phyloP scores from a whole-genome alignment of 2,888 invertebrate species.

The Agriopis aurantiaria region DNA sequence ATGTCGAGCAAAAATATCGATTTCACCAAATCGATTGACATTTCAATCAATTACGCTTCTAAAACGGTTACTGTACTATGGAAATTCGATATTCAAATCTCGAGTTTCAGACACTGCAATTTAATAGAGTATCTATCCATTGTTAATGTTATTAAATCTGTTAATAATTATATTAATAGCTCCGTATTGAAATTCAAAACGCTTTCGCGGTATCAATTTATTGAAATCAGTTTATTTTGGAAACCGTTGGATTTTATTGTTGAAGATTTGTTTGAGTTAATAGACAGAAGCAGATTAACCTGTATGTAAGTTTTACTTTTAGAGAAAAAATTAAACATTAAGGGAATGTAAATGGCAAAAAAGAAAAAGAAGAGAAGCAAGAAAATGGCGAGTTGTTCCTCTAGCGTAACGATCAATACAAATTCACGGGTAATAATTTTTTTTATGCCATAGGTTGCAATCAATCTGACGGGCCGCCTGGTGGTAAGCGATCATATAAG shows the following conservation, averaged over 20 bases:
- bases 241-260: slow-evolving; percentile 12
- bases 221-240: not conserved
- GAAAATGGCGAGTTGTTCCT: too few species aligned
- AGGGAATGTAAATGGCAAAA: too few species aligned
- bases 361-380: too few species aligned
- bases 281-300: not conserved
- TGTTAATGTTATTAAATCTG: slow-evolving; percentile 8
- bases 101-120: slow-evolving; percentile 18
- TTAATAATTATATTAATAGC: slow-evolving; percentile 1
- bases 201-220: slow-evolving; percentile 2
- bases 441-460: too few species aligned
- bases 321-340: too few species aligned
- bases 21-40: slow-evolving; percentile 22
- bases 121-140: slow-evolving; percentile 15
- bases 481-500: too few species aligned
- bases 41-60: slow-evolving; percentile 20
- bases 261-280: not conserved
- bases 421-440: too few species aligned
- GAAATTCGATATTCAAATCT: slow-evolving; percentile 21
- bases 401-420: too few species aligned
- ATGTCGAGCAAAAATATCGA: slow-evolving; percentile 19
- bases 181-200: slow-evolving; percentile 2
- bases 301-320: too few species aligned
- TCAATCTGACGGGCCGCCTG: too few species aligned
- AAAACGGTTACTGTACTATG: slow-evolving; percentile 13